phyloP scores from a whole-genome alignment of 2,888 invertebrate genomes.

The Drosophila neoperkinsi region DNA sequence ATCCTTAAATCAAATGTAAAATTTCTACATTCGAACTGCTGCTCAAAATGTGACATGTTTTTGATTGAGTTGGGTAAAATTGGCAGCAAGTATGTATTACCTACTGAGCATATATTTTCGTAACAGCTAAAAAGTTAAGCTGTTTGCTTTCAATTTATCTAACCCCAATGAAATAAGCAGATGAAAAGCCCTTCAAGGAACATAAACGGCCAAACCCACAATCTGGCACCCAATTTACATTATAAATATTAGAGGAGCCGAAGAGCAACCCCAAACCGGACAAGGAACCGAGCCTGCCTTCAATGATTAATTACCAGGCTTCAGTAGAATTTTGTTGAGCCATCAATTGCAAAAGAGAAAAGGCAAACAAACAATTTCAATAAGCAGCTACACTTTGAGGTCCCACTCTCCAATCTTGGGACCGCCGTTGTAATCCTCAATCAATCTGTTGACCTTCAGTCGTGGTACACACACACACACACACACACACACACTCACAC shows the following conservation, averaged over 20 bases:
- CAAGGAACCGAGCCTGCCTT: not conserved
- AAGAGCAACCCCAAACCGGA: not conserved
- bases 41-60: not conserved
- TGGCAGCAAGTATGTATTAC: not conserved
- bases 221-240: slow-evolving; percentile 53
- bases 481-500: not conserved
- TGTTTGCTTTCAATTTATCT: slow-evolving; percentile 45
- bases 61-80: slow-evolving; percentile 36
- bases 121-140: slow-evolving; percentile 12
- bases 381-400: slow-evolving; percentile 30
- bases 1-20: not conserved
- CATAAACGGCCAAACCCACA: slow-evolving; percentile 21
- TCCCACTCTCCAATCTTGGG: not conserved
- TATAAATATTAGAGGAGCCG: slow-evolving; percentile 65
- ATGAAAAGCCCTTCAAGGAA: slow-evolving; percentile 10
- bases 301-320: slow-evolving; percentile 72
- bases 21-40: not conserved
- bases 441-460: slow-evolving; percentile 77
- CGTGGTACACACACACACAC: not conserved
- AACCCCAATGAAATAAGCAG: slow-evolving; percentile 12
- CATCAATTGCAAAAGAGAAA: slow-evolving; percentile 64
- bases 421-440: slow-evolving; percentile 59
- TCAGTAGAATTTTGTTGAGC: slow-evolving; percentile 57
- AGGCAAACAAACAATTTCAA: slow-evolving; percentile 64
- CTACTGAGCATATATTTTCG: not conserved